phyloP scores from a whole-genome alignment of 2,113 vertebrate genomes.

The Cryptoleucopteryx plumbea region DNA sequence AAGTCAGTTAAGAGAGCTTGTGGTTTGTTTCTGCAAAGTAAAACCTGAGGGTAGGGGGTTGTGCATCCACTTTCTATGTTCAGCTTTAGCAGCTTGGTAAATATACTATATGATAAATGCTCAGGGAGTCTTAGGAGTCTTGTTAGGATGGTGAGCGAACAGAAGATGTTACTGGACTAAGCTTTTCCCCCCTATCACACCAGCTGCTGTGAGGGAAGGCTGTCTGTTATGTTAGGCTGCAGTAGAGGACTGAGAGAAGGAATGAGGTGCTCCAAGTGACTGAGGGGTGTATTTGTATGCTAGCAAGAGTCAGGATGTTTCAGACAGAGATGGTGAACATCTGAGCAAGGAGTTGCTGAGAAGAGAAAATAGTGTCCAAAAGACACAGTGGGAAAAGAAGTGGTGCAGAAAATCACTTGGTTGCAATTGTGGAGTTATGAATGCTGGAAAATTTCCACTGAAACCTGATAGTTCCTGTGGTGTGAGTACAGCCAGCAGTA shows the following conservation, averaged over 20 bases:
- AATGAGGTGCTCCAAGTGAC: background rate
- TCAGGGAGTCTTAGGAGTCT: background rate
- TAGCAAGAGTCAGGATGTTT: background rate
- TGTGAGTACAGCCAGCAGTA: background rate
- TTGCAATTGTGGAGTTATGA: background rate
- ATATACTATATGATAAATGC: fast-evolving
- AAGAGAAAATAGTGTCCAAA: background rate
- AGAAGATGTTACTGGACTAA: background rate
- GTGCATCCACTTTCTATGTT: background rate
- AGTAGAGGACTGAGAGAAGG: background rate
- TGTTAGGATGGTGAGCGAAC: background rate
- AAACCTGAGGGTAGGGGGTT: background rate
- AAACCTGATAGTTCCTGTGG: background rate
- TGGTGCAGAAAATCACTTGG: background rate
- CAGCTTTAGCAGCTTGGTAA: background rate
- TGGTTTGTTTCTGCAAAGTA: background rate
- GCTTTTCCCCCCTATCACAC: background rate
- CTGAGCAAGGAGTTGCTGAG: background rate
- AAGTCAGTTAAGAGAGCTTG: background rate
- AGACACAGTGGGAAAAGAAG: background rate
- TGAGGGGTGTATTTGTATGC: background rate
- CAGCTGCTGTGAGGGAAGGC: background rate
- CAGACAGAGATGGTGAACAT: background rate
- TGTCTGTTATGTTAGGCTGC: background rate
- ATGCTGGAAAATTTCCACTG: background rate